Evolutionary conservation across 2,888 invertebrate genomes (phyloP), one percentile per base, ranked within the genome.

Genomic region (Bellardia bayeri): DNA sequence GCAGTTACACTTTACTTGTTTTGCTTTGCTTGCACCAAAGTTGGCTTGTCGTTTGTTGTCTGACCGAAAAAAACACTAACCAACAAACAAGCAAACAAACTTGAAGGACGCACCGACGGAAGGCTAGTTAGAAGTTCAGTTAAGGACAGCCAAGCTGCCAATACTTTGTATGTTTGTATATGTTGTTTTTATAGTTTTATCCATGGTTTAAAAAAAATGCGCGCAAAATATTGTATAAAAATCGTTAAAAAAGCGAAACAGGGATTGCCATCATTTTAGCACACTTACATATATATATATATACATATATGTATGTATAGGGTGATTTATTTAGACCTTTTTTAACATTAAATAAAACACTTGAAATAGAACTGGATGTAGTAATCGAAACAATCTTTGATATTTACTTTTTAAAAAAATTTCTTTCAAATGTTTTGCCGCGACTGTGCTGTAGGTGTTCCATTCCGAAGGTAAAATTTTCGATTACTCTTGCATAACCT

Each of bases 1-100:
- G 79, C 69, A 71, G 63, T 76, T 69, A 49, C 56, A 56, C 23
- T 72, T 42, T 14, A 72, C 72, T 72, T 56, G 56, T 37, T 76
- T 71, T 49, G 13, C n/a, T 42, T 56, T 49, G 45, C n/a, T 76
- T 71, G 45, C 37, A 56, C 11, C 40, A 51, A 63, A 81, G 58
- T 76, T 83, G 56, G 78, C 71, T 71, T 78, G 40, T 54, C 8
- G 45, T 71, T 78, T 83, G 63, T 8, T 54, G 63, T 68, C 45
- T 82, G 49, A 68, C 45, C 64, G 23, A 54, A 83, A 75, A 66
- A 30, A 69, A 1, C 51, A 79, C 45, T 13, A 7, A 16, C 16
- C 58, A 45, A 63, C 33, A 3, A 69, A 37, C 51, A 9, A 37
- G 54, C 54, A 54, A 69, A 33, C 51, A n/a, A 16, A 54, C 71